Base-by-base conservation (phyloP, 64 coral and sea anemone genomes). In the Montipora foliosa region DNA sequence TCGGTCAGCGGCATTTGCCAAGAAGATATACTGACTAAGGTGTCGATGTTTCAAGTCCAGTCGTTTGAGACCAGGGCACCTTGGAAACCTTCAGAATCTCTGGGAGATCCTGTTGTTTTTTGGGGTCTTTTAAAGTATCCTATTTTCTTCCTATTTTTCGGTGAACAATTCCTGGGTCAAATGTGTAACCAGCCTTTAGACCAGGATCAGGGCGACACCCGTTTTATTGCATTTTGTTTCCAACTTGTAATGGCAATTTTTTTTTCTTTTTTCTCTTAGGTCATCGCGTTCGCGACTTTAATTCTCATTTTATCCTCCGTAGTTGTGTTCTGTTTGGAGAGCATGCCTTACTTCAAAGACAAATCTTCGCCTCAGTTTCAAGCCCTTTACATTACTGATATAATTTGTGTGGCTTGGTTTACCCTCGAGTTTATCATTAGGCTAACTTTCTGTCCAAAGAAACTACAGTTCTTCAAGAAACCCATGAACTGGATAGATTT, bases 401-500 rank as follows among this genome's bases (percentile, higher is more conserved):
- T 89, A 15, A 73, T 98, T 48, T 98, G 96, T n/a, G 96, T 98
- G 8, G 77, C 96, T 14, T 91, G 88, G 77, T 98, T 98, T 62
- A 98, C 96, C 0, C 14, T 98, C 24, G 96, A 98, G 49, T 92
- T 98, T 47, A 50, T 92, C 48, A 19, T 92, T 49, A 81, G 96
- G 14, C 16, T 95, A 15, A 92, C 85, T 5, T 88, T 98, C 88
- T 95, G 96, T 29, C 96, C 96, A 13, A 95, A 82, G 57, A 98
- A 98, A 75, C 72, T 91, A 14, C 72, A 77, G 49, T 98, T 98
- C 51, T 72, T 88, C 13, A 98, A 98, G 84, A 95, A 95, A 45
- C 93, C 93, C 14, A 98, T 98, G 96, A 98, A 98, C 79, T 98
- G 96, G 96, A 98, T 98, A 49, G 96, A 98, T 37, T 81, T 98